Base-by-base conservation (phyloP, 2,888 invertebrate species). In the Scaptomyza reducta region DNA sequence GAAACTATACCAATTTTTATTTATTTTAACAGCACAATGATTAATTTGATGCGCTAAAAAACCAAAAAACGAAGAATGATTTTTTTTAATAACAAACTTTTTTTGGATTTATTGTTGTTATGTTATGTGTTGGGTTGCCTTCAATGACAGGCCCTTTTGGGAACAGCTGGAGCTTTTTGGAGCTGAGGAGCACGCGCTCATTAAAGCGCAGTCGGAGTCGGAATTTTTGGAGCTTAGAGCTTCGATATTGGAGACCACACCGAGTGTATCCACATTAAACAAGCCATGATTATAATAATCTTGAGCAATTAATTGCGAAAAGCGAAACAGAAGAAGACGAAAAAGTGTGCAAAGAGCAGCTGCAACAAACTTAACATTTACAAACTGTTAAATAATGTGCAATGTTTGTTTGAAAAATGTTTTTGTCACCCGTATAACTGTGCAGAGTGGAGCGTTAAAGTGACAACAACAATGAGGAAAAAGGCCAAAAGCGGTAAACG, bases 361-460 rank as follows among this genome's bases (percentile, higher is more conserved):
- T 83, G 79, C 77, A 83, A 75, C 77, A 65, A 74, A 61, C 67
- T 64, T 63, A 64, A 58, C 70, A 78, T 60, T 64, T 67, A 61
- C 62, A 45, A 60, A 53, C 50, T 76, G 73, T 78, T 62, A 79
- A 78, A 54, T 66, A 47, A 65, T 62, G 63, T 47, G 47, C 47
- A 33, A 31, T 31, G 31, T 81, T 84, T 81, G 71, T 67, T 68
- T 74, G 68, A 83, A 76, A 83, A 79, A 73, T 88, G 87, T 84
- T 79, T 87, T 88, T 89, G 87, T 87, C 87, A 87, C 87, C 87
- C 87, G 87, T 87, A 87, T 87, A 88, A 87, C 78, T 40, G 84
- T 82, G 81, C 72, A 56, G 68, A 60, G 66, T 69, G 69, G 71
- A 82, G 82, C 89, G 87, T 88, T 84, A 84, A 87, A 70, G 85